A percentile compares a stretch with the other conserved stretches of the same genome.
Evolutionary conservation across 2,888 invertebrate species (phyloP).

Genomic region (Agriotes lineatus): DNA sequence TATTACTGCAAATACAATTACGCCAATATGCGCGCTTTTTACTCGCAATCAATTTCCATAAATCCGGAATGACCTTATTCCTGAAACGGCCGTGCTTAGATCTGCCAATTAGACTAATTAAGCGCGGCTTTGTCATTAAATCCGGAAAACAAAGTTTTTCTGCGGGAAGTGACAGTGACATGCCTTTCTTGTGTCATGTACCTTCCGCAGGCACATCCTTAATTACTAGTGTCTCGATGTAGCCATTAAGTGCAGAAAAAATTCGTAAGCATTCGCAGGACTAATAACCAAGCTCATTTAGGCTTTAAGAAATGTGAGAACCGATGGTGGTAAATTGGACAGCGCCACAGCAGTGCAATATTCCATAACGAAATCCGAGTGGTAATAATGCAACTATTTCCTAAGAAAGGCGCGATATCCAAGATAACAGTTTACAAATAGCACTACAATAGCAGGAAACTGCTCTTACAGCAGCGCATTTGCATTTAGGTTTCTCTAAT

Average conservation of each 20-base stretch:
- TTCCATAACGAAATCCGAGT: slow-evolving; percentile 15
- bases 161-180: not conserved
- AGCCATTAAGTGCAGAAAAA: not conserved
- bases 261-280: not conserved
- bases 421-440: slow-evolving; percentile 17
- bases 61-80: not conserved
- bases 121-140: not conserved
- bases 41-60: slow-evolving; percentile 5
- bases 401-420: slow-evolving; percentile 10
- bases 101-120: not conserved
- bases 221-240: no score
- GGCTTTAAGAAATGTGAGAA: not conserved
- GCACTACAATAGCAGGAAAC: slow-evolving; percentile 25
- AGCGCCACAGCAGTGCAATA: slow-evolving; percentile 4
- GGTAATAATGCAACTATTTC: slow-evolving; percentile 20
- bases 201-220: no score
- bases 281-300: not conserved
- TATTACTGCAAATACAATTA: slow-evolving; percentile 9
- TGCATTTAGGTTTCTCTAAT: slow-evolving; percentile 30
- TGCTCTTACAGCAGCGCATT: slow-evolving; percentile 16
- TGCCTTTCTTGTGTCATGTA: no score
- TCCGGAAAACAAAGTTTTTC: not conserved
- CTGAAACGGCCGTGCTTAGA: not conserved
- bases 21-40: not conserved
- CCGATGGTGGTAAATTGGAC: not conserved